Evolutionary conservation across 2,888 invertebrate species (phyloP).

Genomic region (Hedya salicella): DNA sequence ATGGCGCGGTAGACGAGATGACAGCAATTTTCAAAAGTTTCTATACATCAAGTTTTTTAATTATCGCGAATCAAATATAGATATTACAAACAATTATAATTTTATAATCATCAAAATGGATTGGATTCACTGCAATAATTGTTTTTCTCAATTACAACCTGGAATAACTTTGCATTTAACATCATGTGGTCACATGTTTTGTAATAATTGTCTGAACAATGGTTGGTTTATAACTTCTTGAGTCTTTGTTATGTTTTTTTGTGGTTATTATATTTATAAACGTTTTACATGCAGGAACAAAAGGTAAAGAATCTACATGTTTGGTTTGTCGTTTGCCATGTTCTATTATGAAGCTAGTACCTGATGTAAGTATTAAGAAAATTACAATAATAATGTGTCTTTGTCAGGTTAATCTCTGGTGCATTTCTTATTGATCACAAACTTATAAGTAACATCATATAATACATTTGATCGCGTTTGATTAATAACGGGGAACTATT

Average conservation of each 20-base stretch:
- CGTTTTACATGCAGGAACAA: constrained; percentile 63
- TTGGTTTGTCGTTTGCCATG: constrained; percentile 76
- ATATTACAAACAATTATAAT: constrained; percentile 27
- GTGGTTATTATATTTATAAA: constrained; percentile 7
- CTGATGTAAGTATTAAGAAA: constrained; percentile 67
- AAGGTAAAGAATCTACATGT: constrained; percentile 66
- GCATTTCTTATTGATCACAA: too few species aligned
- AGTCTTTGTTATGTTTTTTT: constrained; percentile 20
- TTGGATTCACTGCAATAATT: constrained; percentile 83
- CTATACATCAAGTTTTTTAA: constrained; percentile 8
- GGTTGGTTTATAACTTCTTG: constrained; percentile 57
- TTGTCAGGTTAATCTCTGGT: too few species aligned
- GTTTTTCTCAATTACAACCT: constrained; percentile 76
- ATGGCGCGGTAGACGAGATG: constrained; percentile 30
- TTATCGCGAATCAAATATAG: neutral
- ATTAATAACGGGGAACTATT: too few species aligned
- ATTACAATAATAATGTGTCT: too few species aligned
- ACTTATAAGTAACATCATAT: too few species aligned
- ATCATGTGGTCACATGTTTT: constrained; percentile 84
- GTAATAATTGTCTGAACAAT: constrained; percentile 76
- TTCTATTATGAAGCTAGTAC: constrained; percentile 77
- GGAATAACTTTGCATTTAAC: constrained; percentile 77
- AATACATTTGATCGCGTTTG: too few species aligned
- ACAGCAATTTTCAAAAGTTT: constrained; percentile 3
- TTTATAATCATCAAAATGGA: constrained; percentile 64